Percentiles rank a stretch among this genome's conserved stretches.
These are phyloP conservation scores for Cyanoderma ruficeps DNA, from an alignment of 2,113 vertebrate genomes.

Conservation along the genomic window DNA sequence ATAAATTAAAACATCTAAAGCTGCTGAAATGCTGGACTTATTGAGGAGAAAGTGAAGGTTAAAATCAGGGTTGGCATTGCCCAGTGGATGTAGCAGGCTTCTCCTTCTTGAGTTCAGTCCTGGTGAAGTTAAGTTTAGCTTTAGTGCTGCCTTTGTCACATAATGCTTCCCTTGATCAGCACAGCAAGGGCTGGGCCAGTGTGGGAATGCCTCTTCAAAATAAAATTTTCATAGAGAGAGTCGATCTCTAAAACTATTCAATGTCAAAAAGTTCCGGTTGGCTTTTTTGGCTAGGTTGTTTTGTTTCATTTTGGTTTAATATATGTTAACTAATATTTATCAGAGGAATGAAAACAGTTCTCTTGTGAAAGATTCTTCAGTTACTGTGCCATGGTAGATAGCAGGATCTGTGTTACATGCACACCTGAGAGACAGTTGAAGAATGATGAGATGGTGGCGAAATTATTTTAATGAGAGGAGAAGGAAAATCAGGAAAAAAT, in stretches of 20 bases:
- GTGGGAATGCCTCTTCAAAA: neutral
- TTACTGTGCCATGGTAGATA: neutral
- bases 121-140: neutral
- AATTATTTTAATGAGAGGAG: neutral
- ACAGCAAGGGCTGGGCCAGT: neutral
- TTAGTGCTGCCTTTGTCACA: neutral
- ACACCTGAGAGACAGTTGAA: neutral
- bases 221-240: neutral
- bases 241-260: neutral
- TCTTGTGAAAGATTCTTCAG: neutral
- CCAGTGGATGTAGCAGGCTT: neutral
- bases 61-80: neutral
- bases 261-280: neutral
- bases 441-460: neutral
- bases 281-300: neutral
- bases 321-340: neutral
- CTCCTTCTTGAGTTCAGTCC: neutral
- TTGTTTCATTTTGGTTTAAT: neutral
- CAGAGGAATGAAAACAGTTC: neutral
- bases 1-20: neutral
- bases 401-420: neutral
- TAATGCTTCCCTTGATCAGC: neutral
- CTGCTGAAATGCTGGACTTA: neutral
- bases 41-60: neutral
- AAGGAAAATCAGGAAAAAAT: neutral